These are phyloP conservation scores for Callorhinus ursinus DNA, from an alignment of 2,113 vertebrate species.

Conservation along the genomic window DNA sequence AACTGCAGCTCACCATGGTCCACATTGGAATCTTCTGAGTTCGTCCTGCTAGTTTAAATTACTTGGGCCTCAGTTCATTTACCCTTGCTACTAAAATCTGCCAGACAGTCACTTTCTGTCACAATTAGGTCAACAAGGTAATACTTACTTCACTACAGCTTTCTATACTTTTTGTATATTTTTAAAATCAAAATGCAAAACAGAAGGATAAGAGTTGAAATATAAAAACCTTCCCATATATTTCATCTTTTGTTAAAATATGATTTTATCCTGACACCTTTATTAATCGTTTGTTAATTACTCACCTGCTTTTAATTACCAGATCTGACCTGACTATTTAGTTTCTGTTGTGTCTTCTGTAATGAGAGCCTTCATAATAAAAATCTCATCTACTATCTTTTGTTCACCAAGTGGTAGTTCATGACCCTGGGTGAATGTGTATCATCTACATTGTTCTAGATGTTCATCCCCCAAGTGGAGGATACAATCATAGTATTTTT, in stretches of 20 bases:
- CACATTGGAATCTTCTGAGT: background rate
- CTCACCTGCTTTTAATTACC: background rate
- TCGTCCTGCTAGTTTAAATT: background rate
- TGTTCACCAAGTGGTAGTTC: background rate
- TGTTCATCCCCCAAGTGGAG: background rate
- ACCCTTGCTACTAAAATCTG: background rate
- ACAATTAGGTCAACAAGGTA: background rate
- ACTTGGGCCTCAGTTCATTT: background rate
- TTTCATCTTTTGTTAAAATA: background rate
- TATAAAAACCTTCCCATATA: background rate
- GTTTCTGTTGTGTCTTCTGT: background rate
- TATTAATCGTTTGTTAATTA: background rate
- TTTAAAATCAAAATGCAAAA: background rate
- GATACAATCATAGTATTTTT: background rate
- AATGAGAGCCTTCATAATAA: background rate
- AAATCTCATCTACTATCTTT: background rate
- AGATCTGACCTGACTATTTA: background rate
- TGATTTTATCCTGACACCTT: background rate
- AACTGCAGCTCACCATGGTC: fast-evolving
- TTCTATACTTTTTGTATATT: background rate
- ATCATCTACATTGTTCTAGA: background rate
- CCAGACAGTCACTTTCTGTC: background rate
- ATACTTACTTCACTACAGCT: background rate
- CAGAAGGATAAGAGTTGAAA: background rate
- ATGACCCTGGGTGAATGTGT: background rate